Conservation (phyloP, 1,140 invertebrate genomes). For the Neodiprion fabricii region DNA sequence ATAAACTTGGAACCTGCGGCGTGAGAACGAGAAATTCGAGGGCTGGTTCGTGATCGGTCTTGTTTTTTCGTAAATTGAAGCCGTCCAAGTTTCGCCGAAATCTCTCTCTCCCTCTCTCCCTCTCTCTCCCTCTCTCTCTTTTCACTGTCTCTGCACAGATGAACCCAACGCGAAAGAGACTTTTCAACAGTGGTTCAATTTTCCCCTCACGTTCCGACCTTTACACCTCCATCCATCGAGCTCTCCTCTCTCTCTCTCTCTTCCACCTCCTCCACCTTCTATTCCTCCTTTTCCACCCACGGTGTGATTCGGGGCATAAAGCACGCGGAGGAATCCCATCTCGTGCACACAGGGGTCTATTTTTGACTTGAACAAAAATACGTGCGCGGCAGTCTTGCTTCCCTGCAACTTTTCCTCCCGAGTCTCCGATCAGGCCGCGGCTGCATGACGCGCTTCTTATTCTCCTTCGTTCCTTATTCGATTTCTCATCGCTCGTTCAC, state of each 20-base stretch:
- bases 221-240: slow-evolving; percentile 6
- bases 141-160: neutral
- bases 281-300: slow-evolving; percentile 9
- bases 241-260: slow-evolving; percentile 10
- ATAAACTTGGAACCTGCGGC: too few relatives aligned
- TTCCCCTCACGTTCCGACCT: neutral
- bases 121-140: slow-evolving; percentile 14
- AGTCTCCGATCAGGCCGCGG: neutral
- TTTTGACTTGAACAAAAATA: slow-evolving; percentile 8
- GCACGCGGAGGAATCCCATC: too few relatives aligned
- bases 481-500: neutral
- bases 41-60: neutral
- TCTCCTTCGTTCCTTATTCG: neutral
- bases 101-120: slow-evolving; percentile 11
- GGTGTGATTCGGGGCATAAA: too few relatives aligned
- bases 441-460: neutral
- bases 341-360: neutral
- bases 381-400: neutral
- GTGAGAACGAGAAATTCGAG: too few relatives aligned
- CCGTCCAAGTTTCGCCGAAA: too few relatives aligned
- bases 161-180: neutral
- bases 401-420: too few relatives aligned
- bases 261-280: neutral
- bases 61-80: neutral
- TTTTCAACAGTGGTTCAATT: neutral